Base-by-base conservation (phyloP, 2,797 vertebrate species). In the Gephyroberyx darwinii region DNA sequence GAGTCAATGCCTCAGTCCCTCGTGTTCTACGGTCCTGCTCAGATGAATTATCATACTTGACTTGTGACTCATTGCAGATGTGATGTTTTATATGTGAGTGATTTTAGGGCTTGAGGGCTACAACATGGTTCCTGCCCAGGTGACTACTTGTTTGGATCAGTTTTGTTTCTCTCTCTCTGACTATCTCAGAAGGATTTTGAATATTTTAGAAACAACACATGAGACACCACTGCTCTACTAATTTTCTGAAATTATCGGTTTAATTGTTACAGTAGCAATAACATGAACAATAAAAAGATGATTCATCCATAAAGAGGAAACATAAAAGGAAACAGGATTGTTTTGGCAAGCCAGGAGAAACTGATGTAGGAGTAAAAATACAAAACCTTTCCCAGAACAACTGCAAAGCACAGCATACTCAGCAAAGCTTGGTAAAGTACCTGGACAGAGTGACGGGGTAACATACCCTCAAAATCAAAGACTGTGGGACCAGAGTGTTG, bases 391-490 rank as follows among this genome's bases (percentile, higher is more conserved):
- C 84, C 79, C 76, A 86, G 82, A 91, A 89, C 71, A 86, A 71
- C 71, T 82, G 67, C 58, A 63, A 53, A 50, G 43, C 62, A 13
- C 61, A 63, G 79, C 75, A 72, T 65, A 84, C 64, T 89, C 82
- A 90, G 86, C 86, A 74, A 57, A 26, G 19, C 54, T 53, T 69
- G 77, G 88, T 89, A 90, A 92, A 91, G 87, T 90, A 92, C 91
- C 91, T 90, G 88, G 73, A 83, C 50, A 4, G 65, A 74, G 74
- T 57, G 69, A 79, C 41, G 71, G 81, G 65, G 54, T 64, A 75
- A 81, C 53, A 1, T 54, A 74, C 47, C 65, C 63, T 69, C 87
- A 85, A 90, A 90, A 89, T 91, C 77, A 90, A 86, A 88, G 61
- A 45, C 52, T 79, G 62, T 71, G 35, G 14, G 71, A 50, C 65